Conservation (phyloP, 2,888 invertebrate species). For the Dugesia japonica region DNA sequence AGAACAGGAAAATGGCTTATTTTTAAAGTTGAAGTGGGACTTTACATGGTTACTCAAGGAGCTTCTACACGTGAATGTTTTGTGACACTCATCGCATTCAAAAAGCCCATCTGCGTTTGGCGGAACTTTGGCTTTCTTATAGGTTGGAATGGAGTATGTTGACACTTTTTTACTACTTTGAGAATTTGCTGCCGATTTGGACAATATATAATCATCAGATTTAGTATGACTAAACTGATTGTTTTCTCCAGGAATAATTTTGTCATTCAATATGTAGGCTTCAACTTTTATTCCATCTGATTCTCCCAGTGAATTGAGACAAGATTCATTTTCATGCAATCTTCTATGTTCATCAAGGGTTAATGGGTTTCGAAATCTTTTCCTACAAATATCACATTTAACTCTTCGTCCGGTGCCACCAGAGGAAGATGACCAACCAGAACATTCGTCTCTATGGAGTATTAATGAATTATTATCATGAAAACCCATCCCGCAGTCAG, state of each 20-base stretch:
- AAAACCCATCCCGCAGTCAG: not conserved
- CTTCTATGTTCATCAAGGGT: slow-evolving; percentile 14
- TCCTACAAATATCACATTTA: slow-evolving; percentile 20
- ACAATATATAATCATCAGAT: not conserved
- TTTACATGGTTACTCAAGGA: slow-evolving; percentile 21
- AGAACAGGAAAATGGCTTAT: slow-evolving; percentile 6
- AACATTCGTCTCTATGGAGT: not conserved
- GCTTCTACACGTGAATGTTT: not conserved
- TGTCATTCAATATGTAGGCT: not conserved
- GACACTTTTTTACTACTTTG: not conserved
- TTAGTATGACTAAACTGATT: not conserved
- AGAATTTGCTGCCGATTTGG: not conserved
- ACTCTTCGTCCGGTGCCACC: not conserved
- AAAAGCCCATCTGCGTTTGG: not conserved
- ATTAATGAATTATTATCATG: not conserved
- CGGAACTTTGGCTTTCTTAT: not conserved
- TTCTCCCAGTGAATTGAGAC: not conserved
- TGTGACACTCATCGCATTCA: slow-evolving; percentile 22
- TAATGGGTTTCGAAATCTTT: slow-evolving; percentile 2
- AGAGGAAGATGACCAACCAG: slow-evolving; percentile 8
- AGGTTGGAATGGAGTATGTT: not conserved
- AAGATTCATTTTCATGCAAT: slow-evolving; percentile 3
- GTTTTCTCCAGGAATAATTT: not conserved
- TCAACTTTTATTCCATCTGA: not conserved
- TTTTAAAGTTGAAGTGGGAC: not conserved